phyloP scores from a whole-genome alignment of 2,888 invertebrate genomes.

The Synergus gifuensis region DNA sequence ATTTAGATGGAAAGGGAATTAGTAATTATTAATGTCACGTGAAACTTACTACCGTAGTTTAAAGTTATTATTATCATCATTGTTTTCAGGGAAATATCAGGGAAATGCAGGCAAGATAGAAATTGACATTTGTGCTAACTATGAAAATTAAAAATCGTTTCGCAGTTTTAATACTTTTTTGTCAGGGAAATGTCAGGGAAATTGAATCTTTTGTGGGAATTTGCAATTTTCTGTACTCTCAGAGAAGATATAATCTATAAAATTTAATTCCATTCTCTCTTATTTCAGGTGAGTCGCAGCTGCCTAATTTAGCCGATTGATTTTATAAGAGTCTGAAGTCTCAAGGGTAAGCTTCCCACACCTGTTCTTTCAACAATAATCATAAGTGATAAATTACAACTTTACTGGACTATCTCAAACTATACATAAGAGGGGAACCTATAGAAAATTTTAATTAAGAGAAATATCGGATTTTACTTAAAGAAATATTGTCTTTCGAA shows the following conservation, averaged over 20 bases:
- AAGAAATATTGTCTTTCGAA: neutral
- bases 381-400: neutral
- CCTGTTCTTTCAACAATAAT: neutral
- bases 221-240: no score
- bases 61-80: neutral
- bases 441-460: neutral
- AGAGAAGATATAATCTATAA: no score
- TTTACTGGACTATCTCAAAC: neutral
- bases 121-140: no score
- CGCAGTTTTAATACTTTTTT: no score
- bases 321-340: neutral
- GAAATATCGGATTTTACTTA: neutral
- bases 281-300: constrained; percentile 39
- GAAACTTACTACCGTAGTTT: neutral
- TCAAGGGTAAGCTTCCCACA: constrained; percentile 15
- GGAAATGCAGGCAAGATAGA: no score
- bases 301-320: neutral
- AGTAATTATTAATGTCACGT: neutral
- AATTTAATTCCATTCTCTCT: constrained; percentile 11
- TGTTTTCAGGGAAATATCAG: no score
- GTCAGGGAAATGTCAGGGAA: no score
- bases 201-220: no score
- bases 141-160: no score
- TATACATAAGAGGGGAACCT: neutral
- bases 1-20: neutral